These are phyloP conservation scores for Sthenelais limicola DNA, from an alignment of 2,888 invertebrate genomes.

Conservation along the genomic window DNA sequence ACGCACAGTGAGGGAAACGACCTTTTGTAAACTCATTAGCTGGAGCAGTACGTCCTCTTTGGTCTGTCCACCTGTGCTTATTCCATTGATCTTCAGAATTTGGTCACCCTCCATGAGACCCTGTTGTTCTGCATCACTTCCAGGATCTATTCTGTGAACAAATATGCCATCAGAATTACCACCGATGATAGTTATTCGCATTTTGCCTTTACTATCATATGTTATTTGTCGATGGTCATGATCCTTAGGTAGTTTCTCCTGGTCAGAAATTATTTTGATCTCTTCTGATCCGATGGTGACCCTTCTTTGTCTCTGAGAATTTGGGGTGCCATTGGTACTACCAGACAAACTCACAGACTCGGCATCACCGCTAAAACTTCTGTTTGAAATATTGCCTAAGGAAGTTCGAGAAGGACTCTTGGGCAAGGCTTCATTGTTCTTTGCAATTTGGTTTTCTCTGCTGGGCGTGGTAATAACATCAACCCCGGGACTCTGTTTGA, in stretches of 20 bases:
- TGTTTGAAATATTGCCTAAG: not conserved
- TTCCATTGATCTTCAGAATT: slow-evolving; percentile 49
- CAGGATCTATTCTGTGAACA: slow-evolving; percentile 47
- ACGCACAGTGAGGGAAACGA: slow-evolving; percentile 44
- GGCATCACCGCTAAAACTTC: not conserved
- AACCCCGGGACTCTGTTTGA: not conserved
- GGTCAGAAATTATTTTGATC: slow-evolving; percentile 26
- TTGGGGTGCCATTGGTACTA: slow-evolving; percentile 9
- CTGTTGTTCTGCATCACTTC: slow-evolving; percentile 43
- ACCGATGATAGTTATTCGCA: slow-evolving; percentile 49
- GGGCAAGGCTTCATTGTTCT: not conserved
- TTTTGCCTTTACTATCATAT: slow-evolving; percentile 39
- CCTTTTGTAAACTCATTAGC: slow-evolving; percentile 38
- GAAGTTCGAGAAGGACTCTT: not conserved
- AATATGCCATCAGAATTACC: slow-evolving; percentile 54
- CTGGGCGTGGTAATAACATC: too few relatives aligned
- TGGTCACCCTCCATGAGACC: slow-evolving; percentile 53
- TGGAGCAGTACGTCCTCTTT: slow-evolving; percentile 49
- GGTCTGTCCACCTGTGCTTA: slow-evolving; percentile 43
- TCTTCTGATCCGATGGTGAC: slow-evolving; percentile 47
- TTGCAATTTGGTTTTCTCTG: too few relatives aligned
- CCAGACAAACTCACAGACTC: too few relatives aligned
- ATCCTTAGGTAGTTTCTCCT: slow-evolving; percentile 16
- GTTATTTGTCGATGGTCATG: slow-evolving; percentile 43
- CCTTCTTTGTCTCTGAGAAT: slow-evolving; percentile 18